These are phyloP conservation scores for Pantherophis alleghaniensis DNA, from an alignment of 2,797 vertebrate genomes.

Conservation along the genomic window DNA sequence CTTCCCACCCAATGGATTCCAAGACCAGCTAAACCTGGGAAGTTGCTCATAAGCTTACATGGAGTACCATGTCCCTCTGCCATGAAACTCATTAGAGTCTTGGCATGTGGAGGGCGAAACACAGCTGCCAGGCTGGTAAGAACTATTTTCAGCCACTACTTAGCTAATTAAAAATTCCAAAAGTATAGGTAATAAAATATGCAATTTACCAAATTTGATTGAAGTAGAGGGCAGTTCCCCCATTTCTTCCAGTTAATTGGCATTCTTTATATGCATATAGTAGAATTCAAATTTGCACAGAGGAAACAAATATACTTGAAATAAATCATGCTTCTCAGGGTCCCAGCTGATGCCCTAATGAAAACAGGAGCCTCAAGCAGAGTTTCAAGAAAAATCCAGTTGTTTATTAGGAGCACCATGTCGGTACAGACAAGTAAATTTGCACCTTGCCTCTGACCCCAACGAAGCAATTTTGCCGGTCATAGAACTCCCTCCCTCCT, in stretches of 20 bases:
- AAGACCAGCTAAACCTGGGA: constrained; percentile 49
- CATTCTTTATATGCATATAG: background rate
- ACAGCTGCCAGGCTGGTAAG: constrained; percentile 89
- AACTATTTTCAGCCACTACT: background rate
- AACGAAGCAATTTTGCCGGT: no score
- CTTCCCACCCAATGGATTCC: constrained; percentile 85
- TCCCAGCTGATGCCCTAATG: no score
- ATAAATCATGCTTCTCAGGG: background rate
- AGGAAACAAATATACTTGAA: background rate
- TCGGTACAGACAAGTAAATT: no score
- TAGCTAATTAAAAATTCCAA: background rate
- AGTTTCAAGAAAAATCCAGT: no score
- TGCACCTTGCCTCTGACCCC: no score
- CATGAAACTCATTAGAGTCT: constrained; percentile 90
- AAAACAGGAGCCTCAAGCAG: no score
- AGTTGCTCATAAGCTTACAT: constrained; percentile 73
- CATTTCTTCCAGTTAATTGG: background rate
- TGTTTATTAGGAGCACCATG: no score
- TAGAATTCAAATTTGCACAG: background rate
- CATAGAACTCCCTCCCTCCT: no score
- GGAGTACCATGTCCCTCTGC: constrained; percentile 81
- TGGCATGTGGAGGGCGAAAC: constrained; percentile 87
- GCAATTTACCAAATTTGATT: background rate
- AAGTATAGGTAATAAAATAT: constrained; percentile 7
- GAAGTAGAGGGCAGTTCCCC: background rate